phyloP scores from a whole-genome alignment of 2,113 vertebrate genomes.

The Chunga burmeisteri region DNA sequence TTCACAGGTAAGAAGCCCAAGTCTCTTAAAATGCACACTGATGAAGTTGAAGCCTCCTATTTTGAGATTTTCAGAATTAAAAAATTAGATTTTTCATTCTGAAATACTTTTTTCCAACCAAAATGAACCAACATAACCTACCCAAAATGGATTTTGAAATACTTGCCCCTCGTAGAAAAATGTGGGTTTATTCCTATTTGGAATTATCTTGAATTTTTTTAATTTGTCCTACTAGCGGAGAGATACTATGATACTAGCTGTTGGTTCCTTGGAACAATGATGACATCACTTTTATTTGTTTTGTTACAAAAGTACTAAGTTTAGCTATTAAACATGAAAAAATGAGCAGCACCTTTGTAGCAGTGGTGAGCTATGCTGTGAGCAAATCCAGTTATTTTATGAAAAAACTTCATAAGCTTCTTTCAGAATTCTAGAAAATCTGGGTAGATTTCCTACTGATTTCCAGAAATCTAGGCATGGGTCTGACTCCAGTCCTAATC shows the following conservation, averaged over 20 bases:
- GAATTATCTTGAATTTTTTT: neutral
- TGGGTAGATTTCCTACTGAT: neutral
- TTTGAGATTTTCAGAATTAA: neutral
- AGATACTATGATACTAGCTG: neutral
- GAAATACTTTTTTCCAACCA: neutral
- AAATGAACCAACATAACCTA: neutral
- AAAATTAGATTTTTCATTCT: neutral
- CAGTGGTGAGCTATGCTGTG: neutral
- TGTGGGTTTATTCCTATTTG: neutral
- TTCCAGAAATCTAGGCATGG: neutral
- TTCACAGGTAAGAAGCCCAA: neutral
- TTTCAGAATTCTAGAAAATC: neutral
- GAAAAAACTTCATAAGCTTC: neutral
- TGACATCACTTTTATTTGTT: neutral
- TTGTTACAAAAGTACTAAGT: neutral
- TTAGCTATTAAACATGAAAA: neutral
- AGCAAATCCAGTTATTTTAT: neutral
- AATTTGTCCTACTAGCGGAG: neutral
- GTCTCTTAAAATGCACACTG: neutral
- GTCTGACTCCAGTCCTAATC: neutral
- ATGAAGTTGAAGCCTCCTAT: neutral
- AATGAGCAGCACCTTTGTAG: neutral
- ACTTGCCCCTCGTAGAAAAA: neutral
- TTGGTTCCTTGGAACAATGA: neutral
- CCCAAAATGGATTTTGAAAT: neutral